phyloP scores from a whole-genome alignment of 2,113 vertebrate genomes.

The Peucedramus taeniatus region DNA sequence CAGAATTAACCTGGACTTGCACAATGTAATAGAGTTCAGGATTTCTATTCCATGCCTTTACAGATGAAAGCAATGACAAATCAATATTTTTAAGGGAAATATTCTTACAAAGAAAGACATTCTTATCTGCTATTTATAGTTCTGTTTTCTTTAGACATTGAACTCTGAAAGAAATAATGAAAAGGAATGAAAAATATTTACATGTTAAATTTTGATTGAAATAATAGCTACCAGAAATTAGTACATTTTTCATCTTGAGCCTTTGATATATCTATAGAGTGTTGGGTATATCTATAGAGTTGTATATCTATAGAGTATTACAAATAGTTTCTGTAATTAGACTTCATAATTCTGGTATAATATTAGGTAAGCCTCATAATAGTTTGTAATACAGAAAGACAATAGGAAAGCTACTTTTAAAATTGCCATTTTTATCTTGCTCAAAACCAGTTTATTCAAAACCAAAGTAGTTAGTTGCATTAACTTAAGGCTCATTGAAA shows the following conservation, averaged over 20 bases:
- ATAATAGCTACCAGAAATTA: constrained; percentile 51
- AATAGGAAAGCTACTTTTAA: neutral
- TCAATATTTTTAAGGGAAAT: neutral
- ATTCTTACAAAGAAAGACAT: neutral
- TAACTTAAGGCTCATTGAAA: neutral
- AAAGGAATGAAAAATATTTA: constrained; percentile 24
- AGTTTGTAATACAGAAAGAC: constrained; percentile 10
- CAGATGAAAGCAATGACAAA: neutral
- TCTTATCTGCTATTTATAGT: neutral
- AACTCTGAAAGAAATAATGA: neutral
- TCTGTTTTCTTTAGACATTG: neutral
- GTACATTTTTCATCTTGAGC: neutral
- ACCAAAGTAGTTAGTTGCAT: neutral
- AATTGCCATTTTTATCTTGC: neutral
- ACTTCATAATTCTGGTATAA: constrained; percentile 11
- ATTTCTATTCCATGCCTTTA: neutral
- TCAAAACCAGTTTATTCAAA: neutral
- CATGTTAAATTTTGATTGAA: neutral
- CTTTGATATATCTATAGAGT: neutral
- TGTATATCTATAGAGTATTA: neutral
- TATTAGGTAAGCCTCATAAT: neutral
- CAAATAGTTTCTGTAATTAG: constrained; percentile 49
- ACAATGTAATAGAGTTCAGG: neutral
- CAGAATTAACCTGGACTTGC: neutral
- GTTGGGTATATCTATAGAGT: neutral